phyloP scores from a whole-genome alignment of 1,140 invertebrate genomes.

The Choristoneura fumiferana region DNA sequence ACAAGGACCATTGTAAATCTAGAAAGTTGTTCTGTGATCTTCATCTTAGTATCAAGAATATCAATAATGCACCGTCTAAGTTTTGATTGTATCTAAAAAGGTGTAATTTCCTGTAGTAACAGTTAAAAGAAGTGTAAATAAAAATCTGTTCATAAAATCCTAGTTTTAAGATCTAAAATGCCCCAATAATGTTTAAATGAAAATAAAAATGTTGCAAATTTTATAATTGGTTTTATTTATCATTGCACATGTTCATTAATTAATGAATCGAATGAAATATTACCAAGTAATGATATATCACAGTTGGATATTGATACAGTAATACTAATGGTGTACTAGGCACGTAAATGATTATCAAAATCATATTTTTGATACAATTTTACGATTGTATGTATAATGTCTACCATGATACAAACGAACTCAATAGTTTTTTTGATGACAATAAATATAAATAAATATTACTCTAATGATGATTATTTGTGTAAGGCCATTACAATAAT shows the following conservation, averaged over 20 bases:
- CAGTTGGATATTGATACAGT: constrained; percentile 57
- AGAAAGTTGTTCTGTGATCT: constrained; percentile 56
- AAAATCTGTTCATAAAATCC: constrained; percentile 10
- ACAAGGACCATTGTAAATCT: not conserved
- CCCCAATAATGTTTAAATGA: constrained; percentile 23
- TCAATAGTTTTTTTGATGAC: not conserved
- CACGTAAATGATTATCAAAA: constrained; percentile 14
- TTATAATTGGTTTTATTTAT: constrained; percentile 18
- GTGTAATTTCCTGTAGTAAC: no score
- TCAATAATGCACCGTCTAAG: no score
- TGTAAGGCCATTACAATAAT: constrained; percentile 18
- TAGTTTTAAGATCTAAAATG: constrained; percentile 20
- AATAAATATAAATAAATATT: not conserved
- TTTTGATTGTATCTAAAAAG: no score
- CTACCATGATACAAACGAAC: not conserved
- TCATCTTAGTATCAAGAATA: constrained; percentile 49
- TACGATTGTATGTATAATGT: not conserved
- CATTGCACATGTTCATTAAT: not conserved
- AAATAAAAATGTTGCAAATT: constrained; percentile 21
- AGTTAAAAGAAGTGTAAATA: constrained; percentile 19
- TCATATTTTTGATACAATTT: not conserved
- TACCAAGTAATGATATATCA: constrained; percentile 44
- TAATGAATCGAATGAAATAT: constrained; percentile 8
- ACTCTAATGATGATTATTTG: constrained; percentile 6
- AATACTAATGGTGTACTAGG: constrained; percentile 21